Evolutionary conservation across 2,113 vertebrate species (phyloP).

Genomic region (Eupsittula cactorum): DNA sequence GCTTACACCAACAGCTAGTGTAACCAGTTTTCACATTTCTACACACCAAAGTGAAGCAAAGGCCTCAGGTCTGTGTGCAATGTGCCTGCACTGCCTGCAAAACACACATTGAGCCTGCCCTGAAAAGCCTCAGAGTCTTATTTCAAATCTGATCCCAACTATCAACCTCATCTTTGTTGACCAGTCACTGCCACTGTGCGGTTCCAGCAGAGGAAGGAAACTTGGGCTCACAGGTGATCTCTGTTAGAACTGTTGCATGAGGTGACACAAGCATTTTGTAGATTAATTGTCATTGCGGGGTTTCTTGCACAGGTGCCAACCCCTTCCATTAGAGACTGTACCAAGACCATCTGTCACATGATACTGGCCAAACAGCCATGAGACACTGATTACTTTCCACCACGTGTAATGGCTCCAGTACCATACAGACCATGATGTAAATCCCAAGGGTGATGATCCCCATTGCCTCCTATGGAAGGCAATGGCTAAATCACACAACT

Average conservation of each 20-base stretch:
- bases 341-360: background rate
- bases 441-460: background rate
- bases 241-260: background rate
- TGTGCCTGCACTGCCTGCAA: background rate
- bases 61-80: background rate
- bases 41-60: background rate
- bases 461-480: background rate
- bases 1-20: background rate
- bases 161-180: background rate
- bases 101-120: background rate
- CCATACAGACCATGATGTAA: background rate
- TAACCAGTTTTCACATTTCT: background rate
- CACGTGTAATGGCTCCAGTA: background rate
- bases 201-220: background rate
- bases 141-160: background rate
- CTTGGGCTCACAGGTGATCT: fast-evolving
- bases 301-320: background rate
- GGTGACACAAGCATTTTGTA: background rate
- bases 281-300: background rate
- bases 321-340: background rate
- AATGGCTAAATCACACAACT: background rate
- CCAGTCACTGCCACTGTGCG: fast-evolving
- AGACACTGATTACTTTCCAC: background rate
- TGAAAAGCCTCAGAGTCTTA: fast-evolving
- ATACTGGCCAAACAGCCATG: background rate